phyloP scores from a whole-genome alignment of 92 coral and sea anemone genomes.

The Epizoanthus scotinus region DNA sequence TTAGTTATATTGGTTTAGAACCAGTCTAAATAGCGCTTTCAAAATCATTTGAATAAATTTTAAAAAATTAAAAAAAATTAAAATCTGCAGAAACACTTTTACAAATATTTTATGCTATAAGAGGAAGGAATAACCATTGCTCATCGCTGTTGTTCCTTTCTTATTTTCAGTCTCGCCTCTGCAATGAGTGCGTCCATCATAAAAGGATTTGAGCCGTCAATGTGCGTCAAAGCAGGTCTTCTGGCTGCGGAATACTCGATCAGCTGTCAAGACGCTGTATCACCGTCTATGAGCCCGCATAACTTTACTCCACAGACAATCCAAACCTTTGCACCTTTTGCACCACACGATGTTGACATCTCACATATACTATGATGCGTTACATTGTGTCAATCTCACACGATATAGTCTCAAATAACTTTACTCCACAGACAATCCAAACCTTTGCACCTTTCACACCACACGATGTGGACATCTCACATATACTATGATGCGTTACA shows the following conservation, averaged over 20 bases:
- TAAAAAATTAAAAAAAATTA: no score
- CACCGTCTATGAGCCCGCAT: slow-evolving; percentile 76
- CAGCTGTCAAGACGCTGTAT: slow-evolving; percentile 72
- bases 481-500: slow-evolving; percentile 54
- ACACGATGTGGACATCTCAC: slow-evolving; percentile 57
- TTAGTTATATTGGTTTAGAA: no score
- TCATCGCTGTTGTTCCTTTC: slow-evolving; percentile 7
- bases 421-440: slow-evolving; percentile 65
- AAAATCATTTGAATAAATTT: no score
- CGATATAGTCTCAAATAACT: no score
- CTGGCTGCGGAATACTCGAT: slow-evolving; percentile 85
- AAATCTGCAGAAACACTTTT: no score
- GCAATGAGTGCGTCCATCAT: slow-evolving; percentile 81
- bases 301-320: slow-evolving; percentile 70
- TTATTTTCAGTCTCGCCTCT: slow-evolving; percentile 78
- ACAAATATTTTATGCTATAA: no score
- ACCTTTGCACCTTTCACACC: slow-evolving; percentile 67
- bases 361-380: slow-evolving; percentile 46
- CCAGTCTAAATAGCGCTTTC: no score
- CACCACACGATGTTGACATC: slow-evolving; percentile 64
- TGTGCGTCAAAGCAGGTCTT: slow-evolving; percentile 90
- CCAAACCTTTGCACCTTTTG: slow-evolving; percentile 61
- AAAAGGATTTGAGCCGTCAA: slow-evolving; percentile 76
- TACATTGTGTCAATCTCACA: slow-evolving; percentile 70
- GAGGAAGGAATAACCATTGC: no score